phyloP scores from a whole-genome alignment of 2,797 vertebrate species.

The Morelia viridis region DNA sequence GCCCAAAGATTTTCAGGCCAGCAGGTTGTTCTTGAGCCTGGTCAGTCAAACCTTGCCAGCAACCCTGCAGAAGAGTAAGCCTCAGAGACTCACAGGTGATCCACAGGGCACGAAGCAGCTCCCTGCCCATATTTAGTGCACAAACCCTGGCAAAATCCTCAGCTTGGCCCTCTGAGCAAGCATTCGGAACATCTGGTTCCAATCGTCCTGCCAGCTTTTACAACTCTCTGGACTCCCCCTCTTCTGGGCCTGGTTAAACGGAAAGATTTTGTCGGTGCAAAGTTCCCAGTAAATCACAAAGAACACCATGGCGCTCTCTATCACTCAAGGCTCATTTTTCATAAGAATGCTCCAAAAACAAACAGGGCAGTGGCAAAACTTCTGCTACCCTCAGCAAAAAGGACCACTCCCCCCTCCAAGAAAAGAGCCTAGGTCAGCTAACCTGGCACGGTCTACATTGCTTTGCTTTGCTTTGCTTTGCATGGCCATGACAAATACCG shows the following conservation, averaged over 20 bases:
- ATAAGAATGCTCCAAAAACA: conserved; percentile 11
- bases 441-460: not conserved
- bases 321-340: conserved; percentile 59
- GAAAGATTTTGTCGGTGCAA: conserved; percentile 52
- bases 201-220: conserved; percentile 75
- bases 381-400: conserved; percentile 46
- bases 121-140: not conserved
- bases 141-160: not conserved
- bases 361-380: conserved; percentile 42
- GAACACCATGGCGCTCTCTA: conserved; percentile 41
- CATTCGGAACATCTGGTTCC: conserved; percentile 82
- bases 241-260: conserved; percentile 57
- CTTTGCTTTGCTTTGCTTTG: not conserved
- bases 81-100: not conserved
- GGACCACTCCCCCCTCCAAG: conserved; percentile 48
- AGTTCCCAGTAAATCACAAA: conserved; percentile 63
- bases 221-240: conserved; percentile 54
- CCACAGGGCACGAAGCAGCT: not conserved
- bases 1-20: not conserved
- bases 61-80: not conserved
- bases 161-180: conserved; percentile 8
- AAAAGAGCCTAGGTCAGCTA: conserved; percentile 48
- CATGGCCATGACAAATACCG: conserved; percentile 13
- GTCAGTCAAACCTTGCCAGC: not conserved
- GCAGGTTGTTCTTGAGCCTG: not conserved